Conservation (phyloP, 2,797 vertebrate genomes). For the Synaphobranchus kaupii region DNA sequence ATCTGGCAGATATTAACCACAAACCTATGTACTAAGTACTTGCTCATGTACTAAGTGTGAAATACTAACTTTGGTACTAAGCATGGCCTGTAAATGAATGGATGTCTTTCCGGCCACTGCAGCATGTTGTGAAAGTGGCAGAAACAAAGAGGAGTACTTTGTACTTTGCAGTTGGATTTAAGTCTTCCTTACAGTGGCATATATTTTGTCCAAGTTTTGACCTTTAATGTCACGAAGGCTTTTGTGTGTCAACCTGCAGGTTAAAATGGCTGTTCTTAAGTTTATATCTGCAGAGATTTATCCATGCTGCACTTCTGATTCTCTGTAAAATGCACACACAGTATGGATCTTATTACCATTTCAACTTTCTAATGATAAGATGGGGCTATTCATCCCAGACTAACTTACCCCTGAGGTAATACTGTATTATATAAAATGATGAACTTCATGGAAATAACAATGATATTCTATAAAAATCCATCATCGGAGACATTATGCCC, state of each 20-base stretch:
- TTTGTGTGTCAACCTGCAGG: not conserved
- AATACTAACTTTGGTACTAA: too few relatives aligned
- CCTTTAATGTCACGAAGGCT: not conserved
- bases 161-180: not conserved
- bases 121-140: not conserved
- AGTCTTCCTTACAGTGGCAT: not conserved
- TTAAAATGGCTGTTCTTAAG: not conserved
- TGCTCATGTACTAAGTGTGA: too few relatives aligned
- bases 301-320: not conserved
- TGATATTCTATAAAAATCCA: not conserved
- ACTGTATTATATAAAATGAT: not conserved
- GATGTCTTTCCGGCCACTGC: not conserved
- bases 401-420: not conserved
- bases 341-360: not conserved
- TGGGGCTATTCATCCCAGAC: not conserved
- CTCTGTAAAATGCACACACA: not conserved
- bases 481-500: not conserved
- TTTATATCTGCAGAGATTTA: not conserved
- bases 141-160: not conserved
- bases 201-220: not conserved
- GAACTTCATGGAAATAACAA: not conserved
- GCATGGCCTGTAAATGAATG: not conserved
- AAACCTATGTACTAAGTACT: not conserved
- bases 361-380: not conserved
- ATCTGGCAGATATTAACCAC: not conserved